Evolutionary conservation across 2,888 invertebrate genomes (phyloP).

Genomic region (Hirudinaria manillensis): DNA sequence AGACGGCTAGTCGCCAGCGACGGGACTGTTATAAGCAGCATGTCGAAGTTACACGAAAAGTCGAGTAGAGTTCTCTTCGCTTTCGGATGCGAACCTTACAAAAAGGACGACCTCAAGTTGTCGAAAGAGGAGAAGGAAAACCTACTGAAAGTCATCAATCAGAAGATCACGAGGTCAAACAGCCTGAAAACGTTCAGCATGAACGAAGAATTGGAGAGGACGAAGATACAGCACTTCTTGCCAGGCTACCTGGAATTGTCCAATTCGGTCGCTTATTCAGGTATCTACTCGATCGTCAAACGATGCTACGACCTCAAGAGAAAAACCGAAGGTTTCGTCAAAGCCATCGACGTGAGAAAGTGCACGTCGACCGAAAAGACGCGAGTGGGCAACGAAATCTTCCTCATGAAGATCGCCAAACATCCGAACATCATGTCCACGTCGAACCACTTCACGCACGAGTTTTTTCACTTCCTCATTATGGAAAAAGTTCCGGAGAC

Average conservation of each 20-base stretch:
- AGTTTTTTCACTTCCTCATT: background rate
- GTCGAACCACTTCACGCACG: conserved; percentile 2
- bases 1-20: conserved; percentile 10
- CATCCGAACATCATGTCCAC: conserved; percentile 18
- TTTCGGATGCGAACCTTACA: conserved; percentile 8
- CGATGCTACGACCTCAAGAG: conserved; percentile 15
- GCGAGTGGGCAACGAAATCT: conserved; percentile 16
- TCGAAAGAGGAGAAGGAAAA: conserved; percentile 11
- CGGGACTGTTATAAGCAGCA: background rate
- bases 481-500: conserved; percentile 21
- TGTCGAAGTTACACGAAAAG: conserved; percentile 11
- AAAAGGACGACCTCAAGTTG: conserved; percentile 11
- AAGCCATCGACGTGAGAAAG: conserved; percentile 16
- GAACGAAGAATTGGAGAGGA: background rate
- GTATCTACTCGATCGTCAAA: background rate
- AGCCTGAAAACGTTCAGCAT: background rate
- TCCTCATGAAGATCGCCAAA: conserved; percentile 10
- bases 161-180: background rate
- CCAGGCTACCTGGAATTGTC: conserved; percentile 6
- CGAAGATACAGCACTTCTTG: background rate
- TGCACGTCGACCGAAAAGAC: background rate
- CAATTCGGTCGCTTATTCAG: background rate
- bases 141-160: background rate
- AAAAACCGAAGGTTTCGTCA: conserved; percentile 14
- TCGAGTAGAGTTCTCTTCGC: conserved; percentile 22